Evolutionary conservation across 2,113 vertebrate species (phyloP), one percentile per base, ranked within the genome.

Genomic region (Lepus timidus): DNA sequence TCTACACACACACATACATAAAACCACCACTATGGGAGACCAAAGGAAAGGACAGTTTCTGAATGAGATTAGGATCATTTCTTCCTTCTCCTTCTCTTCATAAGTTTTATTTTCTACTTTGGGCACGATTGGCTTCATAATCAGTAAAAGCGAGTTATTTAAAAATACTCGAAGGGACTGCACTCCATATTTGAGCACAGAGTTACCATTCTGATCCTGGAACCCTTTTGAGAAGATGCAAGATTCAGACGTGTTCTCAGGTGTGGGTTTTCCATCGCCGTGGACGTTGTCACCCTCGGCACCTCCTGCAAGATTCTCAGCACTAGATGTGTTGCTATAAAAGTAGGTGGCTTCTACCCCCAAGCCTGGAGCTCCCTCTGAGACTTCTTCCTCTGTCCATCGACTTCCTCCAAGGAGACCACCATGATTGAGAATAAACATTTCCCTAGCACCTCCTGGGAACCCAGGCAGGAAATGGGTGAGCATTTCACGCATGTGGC

Each of bases 41-140:
- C 29, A 78, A 86, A 92, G 89, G 88, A 85, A 82, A 95, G 75
- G 49, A n/a, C 19, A 86, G 16, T 74, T 79, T 75, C 49, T 62
- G 31, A 78, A 67, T 79, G 51, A 88, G 33, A 67, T 88, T 89
- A 68, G 10, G 67, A 88, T 67, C 39, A 81, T 68, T 78, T 74
- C 51, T 94, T 62, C 27, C 36, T 91, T 94, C 39, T 75, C 65
- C 90, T 88, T 76, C 79, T 84, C 64, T 73, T 58, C 49, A 44
- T 44, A 44, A 44, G 44, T 93, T 88, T 58, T 62, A 79, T 87
- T 81, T 93, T 86, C 49, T 55, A 90, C 11, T 84, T 74, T 80
- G 52, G 55, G 12, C 64, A 92, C 36, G 65, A 33, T 68, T 79
- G 55, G 11, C 64, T 93, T 84, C 49, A 36, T 27, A 74, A 73